Base-by-base conservation (phyloP, 2,888 invertebrate genomes). In the Caenorhabditis afra region DNA sequence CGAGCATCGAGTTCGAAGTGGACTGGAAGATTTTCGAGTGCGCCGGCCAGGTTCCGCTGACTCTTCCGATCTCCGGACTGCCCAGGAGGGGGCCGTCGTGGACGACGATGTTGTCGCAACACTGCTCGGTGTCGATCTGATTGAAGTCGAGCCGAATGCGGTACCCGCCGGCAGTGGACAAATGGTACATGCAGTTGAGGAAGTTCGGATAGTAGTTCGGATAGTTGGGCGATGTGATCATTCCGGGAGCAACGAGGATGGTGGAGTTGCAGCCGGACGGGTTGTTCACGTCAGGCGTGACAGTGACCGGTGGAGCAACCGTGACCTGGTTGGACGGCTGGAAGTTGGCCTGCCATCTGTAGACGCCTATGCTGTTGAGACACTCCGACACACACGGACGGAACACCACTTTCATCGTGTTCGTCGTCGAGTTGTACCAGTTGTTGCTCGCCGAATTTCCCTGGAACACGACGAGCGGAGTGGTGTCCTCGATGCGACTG, bases 341-440 rank as follows among this genome's bases (percentile, higher is more conserved):
- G 61, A 75, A 79, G 14, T 68, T 58, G 0, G 74, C 65, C 29
- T 74, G 53, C 79, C 79, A 79, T 57, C 62, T 50, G 23, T 65
- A 75, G 35, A 53, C 29, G 3, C 37, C 64, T n/a, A n/a, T n/a
- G 22, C 44, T 35, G 22, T 41, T 59, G 22, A 50, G 52, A 45
- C 78, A 78, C 4, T 65, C 66, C 8, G 29, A 5, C 10, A 65
- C 29, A 23, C 78, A 78, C 61, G 71, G 65, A n/a, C 59, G 71
- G 76, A 80, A 80, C 1, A 71, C 39, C 0, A 80, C 62, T 53
- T 67, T 76, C 70, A 80, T 65, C 14, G 75, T 75, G 49, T 71
- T 71, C 1, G 76, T 71, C 1, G 67, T 76, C 12, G 80, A 80
- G 23, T 44, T 74, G 55, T 68, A 79, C 78, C 78, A 78, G 16